These are phyloP conservation scores for Globia sparganii DNA, from an alignment of 2,888 invertebrate species.

Conservation along the genomic window DNA sequence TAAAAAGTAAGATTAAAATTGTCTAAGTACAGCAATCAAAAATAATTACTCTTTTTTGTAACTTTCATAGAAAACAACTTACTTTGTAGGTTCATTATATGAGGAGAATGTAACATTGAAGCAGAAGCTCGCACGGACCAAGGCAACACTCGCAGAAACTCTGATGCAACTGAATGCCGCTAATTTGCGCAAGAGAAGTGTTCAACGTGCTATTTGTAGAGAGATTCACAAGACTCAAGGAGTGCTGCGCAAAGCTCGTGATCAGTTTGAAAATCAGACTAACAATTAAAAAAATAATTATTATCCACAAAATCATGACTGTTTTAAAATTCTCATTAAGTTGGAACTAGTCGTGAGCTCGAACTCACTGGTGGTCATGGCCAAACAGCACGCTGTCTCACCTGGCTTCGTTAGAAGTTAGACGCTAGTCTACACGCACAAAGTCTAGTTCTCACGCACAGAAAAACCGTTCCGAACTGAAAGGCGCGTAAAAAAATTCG, in stretches of 20 bases:
- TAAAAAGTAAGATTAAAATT: neutral
- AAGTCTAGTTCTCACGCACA: too few species aligned
- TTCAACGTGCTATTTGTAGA: constrained; percentile 95
- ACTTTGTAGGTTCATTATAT: constrained; percentile 82
- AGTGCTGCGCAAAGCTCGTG: constrained; percentile 93
- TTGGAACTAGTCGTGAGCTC: too few species aligned
- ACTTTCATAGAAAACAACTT: neutral
- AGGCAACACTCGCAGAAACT: constrained; percentile 94
- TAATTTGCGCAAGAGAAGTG: constrained; percentile 94
- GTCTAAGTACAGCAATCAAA: neutral
- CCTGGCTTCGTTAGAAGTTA: too few species aligned
- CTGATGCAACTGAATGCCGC: constrained; percentile 93
- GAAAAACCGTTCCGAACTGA: too few species aligned
- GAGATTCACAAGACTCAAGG: constrained; percentile 95
- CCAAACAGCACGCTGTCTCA: too few species aligned
- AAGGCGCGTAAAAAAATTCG: too few species aligned
- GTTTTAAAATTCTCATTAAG: constrained; percentile 6
- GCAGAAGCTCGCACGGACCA: constrained; percentile 92
- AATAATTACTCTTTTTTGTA: neutral
- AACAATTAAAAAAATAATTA: constrained; percentile 22
- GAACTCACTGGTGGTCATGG: too few species aligned
- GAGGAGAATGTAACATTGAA: constrained; percentile 93
- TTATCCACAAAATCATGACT: neutral
- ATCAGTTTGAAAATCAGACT: constrained; percentile 91
- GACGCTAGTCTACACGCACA: too few species aligned